Conservation (phyloP, 1,140 invertebrate species). For the Nilaparvata lugens region DNA sequence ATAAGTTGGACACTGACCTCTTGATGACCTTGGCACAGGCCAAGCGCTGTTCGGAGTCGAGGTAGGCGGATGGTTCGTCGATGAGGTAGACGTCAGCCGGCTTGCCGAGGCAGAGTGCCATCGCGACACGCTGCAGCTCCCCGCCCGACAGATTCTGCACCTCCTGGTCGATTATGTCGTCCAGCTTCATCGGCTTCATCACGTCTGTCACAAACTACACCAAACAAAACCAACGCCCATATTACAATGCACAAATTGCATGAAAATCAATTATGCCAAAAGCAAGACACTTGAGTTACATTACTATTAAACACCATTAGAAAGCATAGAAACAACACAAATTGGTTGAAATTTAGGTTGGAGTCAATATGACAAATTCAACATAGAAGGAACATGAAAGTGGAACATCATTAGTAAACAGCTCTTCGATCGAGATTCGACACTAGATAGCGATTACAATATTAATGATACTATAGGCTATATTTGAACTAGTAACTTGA, state of each 20-base stretch:
- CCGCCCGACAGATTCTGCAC: constrained; percentile 98
- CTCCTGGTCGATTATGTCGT: constrained; percentile 97
- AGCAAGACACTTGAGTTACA: neutral
- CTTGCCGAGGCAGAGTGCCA: constrained; percentile 94
- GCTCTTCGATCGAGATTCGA: too few relatives aligned
- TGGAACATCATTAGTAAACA: too few relatives aligned
- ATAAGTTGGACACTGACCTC: too few relatives aligned
- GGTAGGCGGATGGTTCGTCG: constrained; percentile 97
- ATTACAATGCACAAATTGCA: constrained; percentile 1
- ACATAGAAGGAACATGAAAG: too few relatives aligned
- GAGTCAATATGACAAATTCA: too few relatives aligned
- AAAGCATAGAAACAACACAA: too few relatives aligned
- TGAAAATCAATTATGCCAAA: constrained; percentile 12
- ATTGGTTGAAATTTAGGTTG: too few relatives aligned
- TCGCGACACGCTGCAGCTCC: constrained; percentile 95
- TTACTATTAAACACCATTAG: neutral
- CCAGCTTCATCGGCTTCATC: constrained; percentile 96
- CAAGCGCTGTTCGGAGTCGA: constrained; percentile 99
- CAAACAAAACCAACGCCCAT: too few relatives aligned
- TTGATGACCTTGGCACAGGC: constrained; percentile 99
- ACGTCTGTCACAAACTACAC: constrained; percentile 94
- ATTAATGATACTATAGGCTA: too few relatives aligned
- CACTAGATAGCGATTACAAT: too few relatives aligned
- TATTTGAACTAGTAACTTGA: too few relatives aligned
- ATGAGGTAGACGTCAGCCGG: constrained; percentile 98